These are phyloP conservation scores for Psylliodes chrysocephalus DNA, from an alignment of 2,888 invertebrate species.

Conservation along the genomic window DNA sequence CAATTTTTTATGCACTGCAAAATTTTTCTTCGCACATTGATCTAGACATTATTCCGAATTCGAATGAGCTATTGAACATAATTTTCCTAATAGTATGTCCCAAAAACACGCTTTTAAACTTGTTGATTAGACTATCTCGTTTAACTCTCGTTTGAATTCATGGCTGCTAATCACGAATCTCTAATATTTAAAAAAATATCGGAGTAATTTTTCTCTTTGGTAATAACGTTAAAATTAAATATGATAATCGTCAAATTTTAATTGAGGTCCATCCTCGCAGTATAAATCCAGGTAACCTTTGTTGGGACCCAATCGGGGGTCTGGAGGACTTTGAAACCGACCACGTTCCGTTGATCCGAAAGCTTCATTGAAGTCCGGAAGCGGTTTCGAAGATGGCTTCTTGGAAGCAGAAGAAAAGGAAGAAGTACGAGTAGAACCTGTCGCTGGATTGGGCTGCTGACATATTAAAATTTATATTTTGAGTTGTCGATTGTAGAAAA, in stretches of 20 bases:
- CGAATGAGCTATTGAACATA: too few species aligned
- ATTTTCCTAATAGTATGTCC: too few species aligned
- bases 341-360: conserved; percentile 89
- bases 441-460: conserved; percentile 14
- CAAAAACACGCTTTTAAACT: too few species aligned
- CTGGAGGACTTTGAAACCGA: conserved; percentile 70
- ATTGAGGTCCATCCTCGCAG: conserved; percentile 47
- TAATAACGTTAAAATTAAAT: conserved; percentile 26
- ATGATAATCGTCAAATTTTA: conserved; percentile 60
- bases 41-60: too few species aligned
- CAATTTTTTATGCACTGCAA: too few species aligned
- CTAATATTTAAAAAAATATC: too few species aligned
- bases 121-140: too few species aligned
- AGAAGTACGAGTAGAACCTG: neutral
- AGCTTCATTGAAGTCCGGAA: conserved; percentile 86
- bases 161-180: too few species aligned
- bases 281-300: conserved; percentile 59
- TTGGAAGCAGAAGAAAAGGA: conserved; percentile 35
- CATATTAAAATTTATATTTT: neutral
- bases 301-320: conserved; percentile 55
- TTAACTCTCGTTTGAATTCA: too few species aligned
- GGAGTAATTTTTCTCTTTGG: too few species aligned
- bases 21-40: too few species aligned
- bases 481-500: too few species aligned
- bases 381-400: conserved; percentile 63